Conservation (phyloP, 2,888 invertebrate species). For the Protonemura montana region DNA sequence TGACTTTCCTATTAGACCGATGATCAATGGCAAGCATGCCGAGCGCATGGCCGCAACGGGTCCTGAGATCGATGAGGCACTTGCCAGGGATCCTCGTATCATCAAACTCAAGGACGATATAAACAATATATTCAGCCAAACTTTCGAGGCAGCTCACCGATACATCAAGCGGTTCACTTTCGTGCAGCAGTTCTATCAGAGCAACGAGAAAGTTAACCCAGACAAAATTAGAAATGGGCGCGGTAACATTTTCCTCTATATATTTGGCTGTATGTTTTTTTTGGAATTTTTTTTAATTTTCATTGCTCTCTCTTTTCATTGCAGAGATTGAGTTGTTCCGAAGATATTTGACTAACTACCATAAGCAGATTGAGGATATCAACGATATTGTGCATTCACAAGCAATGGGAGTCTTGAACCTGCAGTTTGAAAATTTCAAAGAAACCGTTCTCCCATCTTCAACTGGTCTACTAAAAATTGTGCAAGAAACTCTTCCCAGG, state of each 20-base stretch:
- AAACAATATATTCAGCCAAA: slow-evolving; percentile 65
- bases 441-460: slow-evolving; percentile 76
- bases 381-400: slow-evolving; percentile 72
- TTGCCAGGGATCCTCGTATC: slow-evolving; percentile 72
- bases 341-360: slow-evolving; percentile 72
- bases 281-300: neutral
- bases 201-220: slow-evolving; percentile 72
- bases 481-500: slow-evolving; percentile 72
- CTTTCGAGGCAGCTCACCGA: slow-evolving; percentile 68
- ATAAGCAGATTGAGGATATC: slow-evolving; percentile 72
- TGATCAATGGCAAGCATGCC: slow-evolving; percentile 83
- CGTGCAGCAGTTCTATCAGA: slow-evolving; percentile 73
- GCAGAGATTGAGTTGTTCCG: slow-evolving; percentile 59
- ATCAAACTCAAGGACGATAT: slow-evolving; percentile 66
- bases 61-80: slow-evolving; percentile 73
- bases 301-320: slow-evolving; percentile 27
- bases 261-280: neutral
- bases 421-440: slow-evolving; percentile 76
- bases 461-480: slow-evolving; percentile 70
- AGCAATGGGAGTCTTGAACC: slow-evolving; percentile 75
- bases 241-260: slow-evolving; percentile 57
- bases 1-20: slow-evolving; percentile 66
- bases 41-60: slow-evolving; percentile 78
- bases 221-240: slow-evolving; percentile 70
- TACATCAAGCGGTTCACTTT: slow-evolving; percentile 72